phyloP scores from a whole-genome alignment of 2,888 invertebrate genomes.

The Cantharis lateralis region DNA sequence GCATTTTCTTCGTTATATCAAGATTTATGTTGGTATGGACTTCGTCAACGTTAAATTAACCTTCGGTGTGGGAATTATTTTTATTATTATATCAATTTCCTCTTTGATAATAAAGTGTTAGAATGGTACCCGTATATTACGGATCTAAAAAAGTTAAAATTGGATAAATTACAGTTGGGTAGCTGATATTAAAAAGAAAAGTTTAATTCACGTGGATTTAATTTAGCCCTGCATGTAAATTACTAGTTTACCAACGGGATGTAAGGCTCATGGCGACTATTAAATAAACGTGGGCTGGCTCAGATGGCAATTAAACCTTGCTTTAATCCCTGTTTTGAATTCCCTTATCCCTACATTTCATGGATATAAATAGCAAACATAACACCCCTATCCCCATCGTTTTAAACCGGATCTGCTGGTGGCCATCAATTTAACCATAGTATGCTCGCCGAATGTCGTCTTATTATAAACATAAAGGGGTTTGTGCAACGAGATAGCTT shows the following conservation, averaged over 20 bases:
- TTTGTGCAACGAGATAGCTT: conserved; percentile 19
- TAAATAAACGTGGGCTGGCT: conserved; percentile 45
- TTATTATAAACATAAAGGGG: conserved; percentile 21
- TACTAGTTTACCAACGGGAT: conserved; percentile 45
- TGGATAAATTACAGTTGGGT: neutral
- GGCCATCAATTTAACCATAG: conserved; percentile 1
- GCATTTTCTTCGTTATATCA: neutral
- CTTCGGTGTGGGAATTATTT: neutral
- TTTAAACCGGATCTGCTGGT: conserved; percentile 20
- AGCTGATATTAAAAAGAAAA: neutral
- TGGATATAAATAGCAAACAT: conserved; percentile 28
- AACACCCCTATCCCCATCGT: conserved; percentile 27
- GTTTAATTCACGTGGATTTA: neutral
- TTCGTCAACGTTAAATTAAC: neutral
- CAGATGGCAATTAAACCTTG: conserved; percentile 46
- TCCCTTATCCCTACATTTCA: conserved; percentile 27
- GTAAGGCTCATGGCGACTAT: conserved; percentile 44
- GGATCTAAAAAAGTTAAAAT: neutral
- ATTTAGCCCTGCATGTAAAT: conserved; percentile 40
- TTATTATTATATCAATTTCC: neutral
- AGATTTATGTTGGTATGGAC: neutral
- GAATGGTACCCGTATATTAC: neutral
- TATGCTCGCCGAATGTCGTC: conserved; percentile 13
- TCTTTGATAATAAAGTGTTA: neutral
- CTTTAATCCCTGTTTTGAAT: conserved; percentile 44